Evolutionary conservation across 2,797 vertebrate species (phyloP).

Genomic region (Urocyon cinereoargenteus): DNA sequence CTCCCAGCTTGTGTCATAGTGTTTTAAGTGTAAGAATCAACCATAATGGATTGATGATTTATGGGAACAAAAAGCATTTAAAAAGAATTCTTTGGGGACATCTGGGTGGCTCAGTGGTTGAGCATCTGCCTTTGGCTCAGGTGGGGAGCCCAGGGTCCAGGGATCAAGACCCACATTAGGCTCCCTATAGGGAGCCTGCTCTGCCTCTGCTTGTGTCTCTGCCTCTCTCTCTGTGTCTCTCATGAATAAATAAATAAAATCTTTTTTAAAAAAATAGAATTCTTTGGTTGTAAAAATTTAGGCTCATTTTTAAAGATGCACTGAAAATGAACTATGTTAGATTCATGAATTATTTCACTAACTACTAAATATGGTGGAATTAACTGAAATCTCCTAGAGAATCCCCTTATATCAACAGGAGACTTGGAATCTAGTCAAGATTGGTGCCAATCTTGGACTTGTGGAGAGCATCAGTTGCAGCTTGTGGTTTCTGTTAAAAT

Average conservation of each 20-base stretch:
- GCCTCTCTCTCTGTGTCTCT: too few relatives aligned
- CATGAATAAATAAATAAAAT: too few relatives aligned
- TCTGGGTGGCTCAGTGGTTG: too few relatives aligned
- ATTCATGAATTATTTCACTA: background rate
- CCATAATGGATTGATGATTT: background rate
- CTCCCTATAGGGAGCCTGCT: too few relatives aligned
- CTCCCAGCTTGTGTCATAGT: background rate
- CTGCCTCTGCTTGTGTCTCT: too few relatives aligned
- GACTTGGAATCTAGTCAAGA: background rate
- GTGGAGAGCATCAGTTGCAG: background rate
- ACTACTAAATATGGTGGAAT: background rate
- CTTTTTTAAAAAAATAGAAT: background rate
- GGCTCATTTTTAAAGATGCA: background rate
- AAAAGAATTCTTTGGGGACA: background rate
- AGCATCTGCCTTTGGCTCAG: too few relatives aligned
- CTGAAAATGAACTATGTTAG: background rate
- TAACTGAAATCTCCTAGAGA: background rate
- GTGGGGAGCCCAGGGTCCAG: too few relatives aligned
- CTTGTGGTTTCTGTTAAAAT: background rate
- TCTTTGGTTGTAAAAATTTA: background rate
- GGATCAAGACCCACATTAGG: too few relatives aligned
- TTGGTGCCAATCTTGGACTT: background rate
- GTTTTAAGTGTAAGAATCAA: conserved; percentile 9
- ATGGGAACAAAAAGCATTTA: background rate
- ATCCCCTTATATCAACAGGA: background rate